Conservation (phyloP, 2,888 invertebrate species). For the Leuctra nigra region DNA sequence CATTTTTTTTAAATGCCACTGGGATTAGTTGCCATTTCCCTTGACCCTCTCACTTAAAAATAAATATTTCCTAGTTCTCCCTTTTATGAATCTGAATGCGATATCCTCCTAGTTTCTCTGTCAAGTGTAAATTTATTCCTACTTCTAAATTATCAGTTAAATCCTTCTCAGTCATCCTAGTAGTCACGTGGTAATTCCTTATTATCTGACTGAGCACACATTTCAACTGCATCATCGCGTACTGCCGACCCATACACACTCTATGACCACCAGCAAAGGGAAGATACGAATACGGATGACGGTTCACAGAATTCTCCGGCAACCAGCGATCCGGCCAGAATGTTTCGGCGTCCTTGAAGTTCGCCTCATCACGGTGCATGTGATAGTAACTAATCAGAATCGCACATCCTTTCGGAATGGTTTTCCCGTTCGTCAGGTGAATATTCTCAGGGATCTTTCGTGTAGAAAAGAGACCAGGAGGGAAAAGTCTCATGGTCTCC, state of each 20-base stretch:
- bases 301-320: neutral
- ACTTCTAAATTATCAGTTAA: too few species aligned
- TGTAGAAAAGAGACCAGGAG: neutral
- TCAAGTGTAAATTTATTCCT: neutral
- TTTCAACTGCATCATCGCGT: constrained; percentile 6
- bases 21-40: too few species aligned
- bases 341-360: too few species aligned
- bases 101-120: neutral
- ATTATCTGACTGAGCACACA: neutral
- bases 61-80: too few species aligned
- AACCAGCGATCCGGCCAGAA: constrained; percentile 4
- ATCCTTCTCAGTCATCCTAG: neutral
- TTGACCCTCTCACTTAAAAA: too few species aligned
- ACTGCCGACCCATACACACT: neutral
- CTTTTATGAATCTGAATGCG: neutral
- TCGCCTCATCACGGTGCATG: too few species aligned
- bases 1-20: too few species aligned
- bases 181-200: neutral
- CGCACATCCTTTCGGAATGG: too few species aligned
- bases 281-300: neutral
- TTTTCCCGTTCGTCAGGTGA: too few species aligned
- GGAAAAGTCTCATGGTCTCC: neutral
- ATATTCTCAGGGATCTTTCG: neutral
- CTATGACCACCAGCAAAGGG: neutral
- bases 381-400: too few species aligned